Percentiles rank a stretch among this genome's conserved stretches.
phyloP scores from a whole-genome alignment of 2,888 invertebrate species.

The Eristalis intricaria region DNA sequence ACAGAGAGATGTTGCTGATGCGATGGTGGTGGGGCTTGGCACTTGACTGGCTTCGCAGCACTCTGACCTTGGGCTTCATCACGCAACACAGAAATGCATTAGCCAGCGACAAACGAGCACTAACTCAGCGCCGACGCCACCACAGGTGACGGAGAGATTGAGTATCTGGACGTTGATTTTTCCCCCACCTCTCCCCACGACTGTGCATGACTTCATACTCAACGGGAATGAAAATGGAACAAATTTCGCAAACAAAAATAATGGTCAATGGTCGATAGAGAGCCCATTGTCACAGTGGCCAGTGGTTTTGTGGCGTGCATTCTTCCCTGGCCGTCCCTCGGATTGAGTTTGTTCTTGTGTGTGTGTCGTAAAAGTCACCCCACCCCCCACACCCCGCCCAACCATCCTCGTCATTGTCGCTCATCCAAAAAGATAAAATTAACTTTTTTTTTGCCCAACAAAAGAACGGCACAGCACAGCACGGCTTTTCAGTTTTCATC shows the following conservation, averaged over 20 bases:
- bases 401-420: neutral
- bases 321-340: neutral
- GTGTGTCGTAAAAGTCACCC: neutral
- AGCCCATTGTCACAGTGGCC: constrained; percentile 62
- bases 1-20: no score
- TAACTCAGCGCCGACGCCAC: neutral
- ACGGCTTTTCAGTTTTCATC: constrained; percentile 57
- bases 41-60: neutral
- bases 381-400: neutral
- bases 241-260: constrained; percentile 8
- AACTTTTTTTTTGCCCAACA: constrained; percentile 61
- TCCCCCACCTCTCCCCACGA: neutral
- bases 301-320: constrained; percentile 19
- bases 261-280: constrained; percentile 60
- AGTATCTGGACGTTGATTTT: neutral
- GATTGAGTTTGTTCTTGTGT: neutral
- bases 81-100: neutral
- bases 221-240: constrained; percentile 22
- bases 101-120: neutral
- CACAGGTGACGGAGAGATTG: neutral
- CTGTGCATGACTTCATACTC: neutral
- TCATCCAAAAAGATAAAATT: constrained; percentile 63
- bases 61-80: neutral
- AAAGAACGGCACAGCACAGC: constrained; percentile 56
- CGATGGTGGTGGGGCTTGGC: neutral